Evolutionary conservation across 2,797 vertebrate genomes (phyloP).

Genomic region (Natrix natrix): DNA sequence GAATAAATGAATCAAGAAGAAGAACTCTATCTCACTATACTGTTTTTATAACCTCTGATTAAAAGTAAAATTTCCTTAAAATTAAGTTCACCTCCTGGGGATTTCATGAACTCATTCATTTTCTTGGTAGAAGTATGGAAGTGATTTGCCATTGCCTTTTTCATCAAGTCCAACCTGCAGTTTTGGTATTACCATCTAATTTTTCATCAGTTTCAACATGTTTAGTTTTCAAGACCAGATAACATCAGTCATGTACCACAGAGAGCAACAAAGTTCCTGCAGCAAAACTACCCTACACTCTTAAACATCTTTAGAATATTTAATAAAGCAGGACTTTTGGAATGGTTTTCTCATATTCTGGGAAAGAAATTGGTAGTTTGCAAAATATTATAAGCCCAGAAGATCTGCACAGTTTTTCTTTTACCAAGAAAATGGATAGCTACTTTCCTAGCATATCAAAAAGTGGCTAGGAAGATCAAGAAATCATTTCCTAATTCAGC

Average conservation of each 20-base stretch:
- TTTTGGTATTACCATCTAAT: not conserved
- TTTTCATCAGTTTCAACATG: not conserved
- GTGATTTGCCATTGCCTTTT: not conserved
- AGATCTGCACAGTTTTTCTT: not conserved
- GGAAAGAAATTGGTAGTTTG: not conserved
- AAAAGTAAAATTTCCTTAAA: not conserved
- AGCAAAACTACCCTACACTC: not conserved
- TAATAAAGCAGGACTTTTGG: not conserved
- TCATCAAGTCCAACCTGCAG: not conserved
- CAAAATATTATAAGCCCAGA: not conserved
- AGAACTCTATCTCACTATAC: not conserved
- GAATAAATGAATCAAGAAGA: slow-evolving; percentile 13
- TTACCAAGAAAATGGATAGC: not conserved
- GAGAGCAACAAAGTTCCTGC: not conserved
- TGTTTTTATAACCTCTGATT: not conserved
- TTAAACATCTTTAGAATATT: not conserved
- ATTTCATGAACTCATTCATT: not conserved
- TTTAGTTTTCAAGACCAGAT: not conserved
- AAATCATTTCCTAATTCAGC: not conserved
- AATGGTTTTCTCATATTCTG: not conserved
- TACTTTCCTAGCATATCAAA: not conserved
- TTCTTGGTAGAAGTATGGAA: not conserved
- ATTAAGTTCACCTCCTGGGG: not conserved
- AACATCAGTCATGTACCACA: not conserved
- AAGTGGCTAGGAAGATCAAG: not conserved